Conservation (phyloP, 1,140 invertebrate species). For the Heterodera schachtii region DNA sequence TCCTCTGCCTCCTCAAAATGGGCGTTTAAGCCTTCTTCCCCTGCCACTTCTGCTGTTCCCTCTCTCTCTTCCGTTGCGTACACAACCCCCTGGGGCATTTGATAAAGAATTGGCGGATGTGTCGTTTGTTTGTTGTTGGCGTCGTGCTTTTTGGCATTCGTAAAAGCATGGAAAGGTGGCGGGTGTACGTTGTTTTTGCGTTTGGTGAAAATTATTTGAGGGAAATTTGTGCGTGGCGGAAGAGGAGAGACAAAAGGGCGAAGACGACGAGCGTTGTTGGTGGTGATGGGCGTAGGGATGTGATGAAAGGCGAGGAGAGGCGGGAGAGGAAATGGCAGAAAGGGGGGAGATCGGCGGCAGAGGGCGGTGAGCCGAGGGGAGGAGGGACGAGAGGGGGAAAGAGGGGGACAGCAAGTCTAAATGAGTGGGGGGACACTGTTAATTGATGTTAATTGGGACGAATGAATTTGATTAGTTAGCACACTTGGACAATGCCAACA, state of each 20-base stretch:
- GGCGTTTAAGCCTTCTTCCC: constrained; percentile 11
- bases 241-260: constrained; percentile 10
- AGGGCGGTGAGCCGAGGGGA: background rate
- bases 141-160: constrained; percentile 10
- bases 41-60: background rate
- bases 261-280: constrained; percentile 6
- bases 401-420: constrained; percentile 23
- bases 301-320: background rate
- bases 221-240: background rate
- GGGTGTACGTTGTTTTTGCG: background rate
- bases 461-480: background rate
- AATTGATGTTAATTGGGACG: constrained; percentile 7
- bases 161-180: background rate
- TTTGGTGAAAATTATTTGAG: background rate
- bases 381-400: constrained; percentile 13
- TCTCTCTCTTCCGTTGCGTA: constrained; percentile 27
- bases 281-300: background rate
- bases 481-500: background rate
- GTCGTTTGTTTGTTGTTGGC: background rate
- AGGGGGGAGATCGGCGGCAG: background rate
- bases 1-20: background rate
- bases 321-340: constrained; percentile 1
- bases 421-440: constrained; percentile 12
- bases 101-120: constrained; percentile 31
- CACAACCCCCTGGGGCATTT: constrained; percentile 43